These are phyloP conservation scores for Zapornia atra DNA, from an alignment of 2,113 vertebrate genomes.

Conservation along the genomic window DNA sequence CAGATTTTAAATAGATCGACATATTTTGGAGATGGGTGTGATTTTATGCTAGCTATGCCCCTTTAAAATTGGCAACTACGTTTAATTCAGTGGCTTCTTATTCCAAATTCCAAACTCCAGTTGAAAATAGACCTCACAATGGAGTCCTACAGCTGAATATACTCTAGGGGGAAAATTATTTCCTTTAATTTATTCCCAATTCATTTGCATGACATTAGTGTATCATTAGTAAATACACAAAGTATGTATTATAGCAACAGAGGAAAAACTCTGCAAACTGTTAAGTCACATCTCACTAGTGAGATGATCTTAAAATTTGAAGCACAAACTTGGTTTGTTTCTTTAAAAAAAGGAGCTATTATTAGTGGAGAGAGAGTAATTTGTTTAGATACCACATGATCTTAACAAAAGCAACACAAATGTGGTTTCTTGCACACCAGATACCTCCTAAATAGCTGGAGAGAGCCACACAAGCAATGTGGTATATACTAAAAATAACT, in stretches of 20 bases:
- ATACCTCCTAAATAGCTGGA: neutral
- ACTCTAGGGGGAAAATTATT: constrained; percentile 25
- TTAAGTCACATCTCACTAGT: neutral
- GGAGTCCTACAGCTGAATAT: constrained; percentile 48
- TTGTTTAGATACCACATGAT: neutral
- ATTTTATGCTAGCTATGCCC: constrained; percentile 19
- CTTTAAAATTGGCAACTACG: constrained; percentile 45
- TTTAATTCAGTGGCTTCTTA: constrained; percentile 16
- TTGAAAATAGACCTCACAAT: constrained; percentile 50
- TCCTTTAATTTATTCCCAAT: constrained; percentile 35
- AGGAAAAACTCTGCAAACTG: neutral
- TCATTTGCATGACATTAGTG: constrained; percentile 46
- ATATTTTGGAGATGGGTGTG: constrained; percentile 47
- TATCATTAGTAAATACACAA: constrained; percentile 1
- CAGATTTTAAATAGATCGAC: constrained; percentile 54
- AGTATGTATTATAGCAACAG: neutral
- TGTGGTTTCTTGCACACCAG: neutral
- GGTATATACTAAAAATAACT: neutral
- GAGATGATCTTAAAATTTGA: neutral
- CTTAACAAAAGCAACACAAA: neutral
- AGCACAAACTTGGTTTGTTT: neutral
- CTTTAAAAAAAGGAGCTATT: neutral
- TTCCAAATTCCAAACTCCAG: constrained; percentile 16
- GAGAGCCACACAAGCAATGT: neutral
- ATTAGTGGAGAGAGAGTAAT: neutral